phyloP scores from a whole-genome alignment of 2,888 invertebrate species.

The Folsomia candida region DNA sequence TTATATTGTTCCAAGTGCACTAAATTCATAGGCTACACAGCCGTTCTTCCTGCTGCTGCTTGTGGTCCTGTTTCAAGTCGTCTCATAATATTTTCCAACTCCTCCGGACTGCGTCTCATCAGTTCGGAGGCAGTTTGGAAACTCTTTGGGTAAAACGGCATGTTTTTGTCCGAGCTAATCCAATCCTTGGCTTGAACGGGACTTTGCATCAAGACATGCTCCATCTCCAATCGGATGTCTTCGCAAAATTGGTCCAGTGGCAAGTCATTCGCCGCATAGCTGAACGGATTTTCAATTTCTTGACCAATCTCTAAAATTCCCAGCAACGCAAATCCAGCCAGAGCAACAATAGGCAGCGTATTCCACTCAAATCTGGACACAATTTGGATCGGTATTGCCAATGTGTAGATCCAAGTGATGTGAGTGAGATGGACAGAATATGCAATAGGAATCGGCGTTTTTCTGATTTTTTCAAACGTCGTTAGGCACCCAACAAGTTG shows the following conservation, averaged over 20 bases:
- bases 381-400: not conserved
- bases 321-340: not conserved
- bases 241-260: not conserved
- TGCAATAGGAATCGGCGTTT: not conserved
- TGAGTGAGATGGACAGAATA: not conserved
- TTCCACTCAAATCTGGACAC: not conserved
- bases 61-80: not conserved
- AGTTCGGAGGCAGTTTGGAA: not conserved
- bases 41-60: not conserved
- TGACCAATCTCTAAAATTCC: not conserved
- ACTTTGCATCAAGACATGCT: not conserved
- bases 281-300: not conserved
- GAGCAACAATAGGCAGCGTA: not conserved
- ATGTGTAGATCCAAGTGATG: not conserved
- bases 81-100: not conserved
- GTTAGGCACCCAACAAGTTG: not conserved
- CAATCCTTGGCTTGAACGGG: not conserved
- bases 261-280: not conserved
- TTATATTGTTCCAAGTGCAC: no score
- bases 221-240: not conserved
- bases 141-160: not conserved
- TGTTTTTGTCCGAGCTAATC: not conserved
- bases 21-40: not conserved
- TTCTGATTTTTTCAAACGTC: not conserved
- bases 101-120: not conserved